phyloP scores from a whole-genome alignment of 2,797 vertebrate genomes.

The Sebastolobus altivelis region DNA sequence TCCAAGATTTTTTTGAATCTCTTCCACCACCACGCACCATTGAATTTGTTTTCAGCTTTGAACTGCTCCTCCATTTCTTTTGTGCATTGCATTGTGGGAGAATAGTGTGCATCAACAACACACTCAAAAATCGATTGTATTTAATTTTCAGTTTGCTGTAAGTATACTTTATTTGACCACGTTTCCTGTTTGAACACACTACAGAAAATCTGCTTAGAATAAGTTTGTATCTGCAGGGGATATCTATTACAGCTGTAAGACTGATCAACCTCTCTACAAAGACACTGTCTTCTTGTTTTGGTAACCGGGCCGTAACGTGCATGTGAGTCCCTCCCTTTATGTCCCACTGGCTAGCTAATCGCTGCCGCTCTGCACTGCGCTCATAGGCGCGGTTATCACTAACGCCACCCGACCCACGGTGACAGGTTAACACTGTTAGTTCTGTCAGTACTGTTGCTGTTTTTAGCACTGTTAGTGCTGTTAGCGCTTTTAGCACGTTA shows the following conservation, averaged over 20 bases:
- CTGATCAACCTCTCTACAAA: constrained; percentile 31
- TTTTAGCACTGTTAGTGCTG: not conserved
- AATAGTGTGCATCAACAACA: not conserved
- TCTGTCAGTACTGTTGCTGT: not conserved
- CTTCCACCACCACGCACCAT: not conserved
- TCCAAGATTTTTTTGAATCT: not conserved
- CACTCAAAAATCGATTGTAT: not conserved
- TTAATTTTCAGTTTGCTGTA: not conserved
- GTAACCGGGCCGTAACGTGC: not conserved
- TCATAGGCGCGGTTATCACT: too few species aligned
- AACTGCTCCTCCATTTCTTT: not conserved
- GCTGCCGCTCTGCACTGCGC: too few species aligned
- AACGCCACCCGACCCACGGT: too few species aligned
- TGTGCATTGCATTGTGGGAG: too few species aligned
- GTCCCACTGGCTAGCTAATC: not conserved
- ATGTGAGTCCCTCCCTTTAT: not conserved
- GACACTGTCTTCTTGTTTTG: not conserved
- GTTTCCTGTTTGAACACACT: not conserved
- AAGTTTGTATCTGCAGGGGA: not conserved
- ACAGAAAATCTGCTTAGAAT: not conserved
- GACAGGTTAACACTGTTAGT: not conserved
- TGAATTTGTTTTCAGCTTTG: not conserved
- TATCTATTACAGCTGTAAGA: constrained; percentile 55
- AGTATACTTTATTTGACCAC: not conserved
- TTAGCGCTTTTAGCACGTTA: not conserved